Evolutionary conservation across 2,113 vertebrate species (phyloP).

Genomic region (Phalacrocorax aristotelis): DNA sequence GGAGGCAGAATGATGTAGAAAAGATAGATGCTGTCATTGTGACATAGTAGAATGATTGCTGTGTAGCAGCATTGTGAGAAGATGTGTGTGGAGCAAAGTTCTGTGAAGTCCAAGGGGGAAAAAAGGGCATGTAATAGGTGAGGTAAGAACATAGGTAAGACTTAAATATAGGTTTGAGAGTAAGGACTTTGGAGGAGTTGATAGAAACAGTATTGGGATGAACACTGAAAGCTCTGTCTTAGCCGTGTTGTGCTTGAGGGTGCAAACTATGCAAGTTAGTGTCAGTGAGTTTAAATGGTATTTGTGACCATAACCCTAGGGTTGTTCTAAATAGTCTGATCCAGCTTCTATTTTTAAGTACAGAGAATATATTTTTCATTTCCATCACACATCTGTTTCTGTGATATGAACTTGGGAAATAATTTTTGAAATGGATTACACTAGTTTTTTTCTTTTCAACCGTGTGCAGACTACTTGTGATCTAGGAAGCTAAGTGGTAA

Average conservation of each 20-base stretch:
- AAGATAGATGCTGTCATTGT: neutral
- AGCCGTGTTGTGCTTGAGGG: neutral
- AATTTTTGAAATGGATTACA: neutral
- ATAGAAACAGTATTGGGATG: neutral
- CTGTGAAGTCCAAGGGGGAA: neutral
- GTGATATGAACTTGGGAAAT: neutral
- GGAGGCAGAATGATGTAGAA: neutral
- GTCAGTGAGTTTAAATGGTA: neutral
- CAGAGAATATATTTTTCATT: neutral
- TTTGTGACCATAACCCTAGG: neutral
- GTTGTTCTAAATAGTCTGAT: neutral
- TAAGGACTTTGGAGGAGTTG: neutral
- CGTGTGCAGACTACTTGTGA: neutral
- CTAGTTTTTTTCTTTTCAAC: neutral
- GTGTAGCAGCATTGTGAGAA: neutral
- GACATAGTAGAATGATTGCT: accelerated
- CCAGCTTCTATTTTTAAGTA: neutral
- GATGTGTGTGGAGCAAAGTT: neutral
- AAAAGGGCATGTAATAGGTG: neutral
- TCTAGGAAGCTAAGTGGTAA: neutral
- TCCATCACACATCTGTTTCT: neutral
- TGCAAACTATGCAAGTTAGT: neutral
- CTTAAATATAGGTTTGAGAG: neutral
- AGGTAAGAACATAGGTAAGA: neutral
- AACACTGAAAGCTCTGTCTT: neutral